phyloP scores from a whole-genome alignment of 2,113 vertebrate species.

The Halcyon senegalensis region DNA sequence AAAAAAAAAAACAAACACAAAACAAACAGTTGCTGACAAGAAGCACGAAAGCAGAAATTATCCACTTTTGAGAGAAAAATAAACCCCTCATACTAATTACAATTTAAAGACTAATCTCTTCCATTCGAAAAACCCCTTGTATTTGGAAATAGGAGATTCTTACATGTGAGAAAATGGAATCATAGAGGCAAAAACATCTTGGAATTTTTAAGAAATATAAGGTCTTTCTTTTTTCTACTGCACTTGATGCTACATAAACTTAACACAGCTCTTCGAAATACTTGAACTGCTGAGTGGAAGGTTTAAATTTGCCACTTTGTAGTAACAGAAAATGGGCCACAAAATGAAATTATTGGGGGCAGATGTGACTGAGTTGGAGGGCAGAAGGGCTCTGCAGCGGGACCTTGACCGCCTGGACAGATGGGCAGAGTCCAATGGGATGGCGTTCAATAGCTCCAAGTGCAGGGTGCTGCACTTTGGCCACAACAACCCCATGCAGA shows the following conservation, averaged over 20 bases:
- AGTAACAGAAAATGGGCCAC: not conserved
- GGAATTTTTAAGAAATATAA: not conserved
- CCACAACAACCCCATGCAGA: no score
- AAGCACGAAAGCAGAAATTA: not conserved
- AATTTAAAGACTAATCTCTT: not conserved
- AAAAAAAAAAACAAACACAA: not conserved
- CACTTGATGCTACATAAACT: not conserved
- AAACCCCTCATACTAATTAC: not conserved
- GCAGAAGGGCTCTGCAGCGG: no score
- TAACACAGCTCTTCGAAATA: not conserved
- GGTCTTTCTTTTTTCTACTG: not conserved
- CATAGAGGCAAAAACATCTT: not conserved
- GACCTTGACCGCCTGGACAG: no score
- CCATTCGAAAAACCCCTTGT: not conserved
- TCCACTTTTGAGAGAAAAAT: not conserved
- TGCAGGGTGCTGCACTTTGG: no score
- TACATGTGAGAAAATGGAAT: not conserved
- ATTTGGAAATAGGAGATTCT: not conserved
- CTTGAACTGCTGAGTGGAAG: not conserved
- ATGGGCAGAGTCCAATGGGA: no score
- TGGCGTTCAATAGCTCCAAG: no score
- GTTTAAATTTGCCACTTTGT: not conserved
- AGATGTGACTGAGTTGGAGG: no score
- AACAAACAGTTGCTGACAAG: not conserved
- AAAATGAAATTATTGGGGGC: not conserved